phyloP scores from a whole-genome alignment of 2,888 invertebrate species.

The Acholoe squamosa region DNA sequence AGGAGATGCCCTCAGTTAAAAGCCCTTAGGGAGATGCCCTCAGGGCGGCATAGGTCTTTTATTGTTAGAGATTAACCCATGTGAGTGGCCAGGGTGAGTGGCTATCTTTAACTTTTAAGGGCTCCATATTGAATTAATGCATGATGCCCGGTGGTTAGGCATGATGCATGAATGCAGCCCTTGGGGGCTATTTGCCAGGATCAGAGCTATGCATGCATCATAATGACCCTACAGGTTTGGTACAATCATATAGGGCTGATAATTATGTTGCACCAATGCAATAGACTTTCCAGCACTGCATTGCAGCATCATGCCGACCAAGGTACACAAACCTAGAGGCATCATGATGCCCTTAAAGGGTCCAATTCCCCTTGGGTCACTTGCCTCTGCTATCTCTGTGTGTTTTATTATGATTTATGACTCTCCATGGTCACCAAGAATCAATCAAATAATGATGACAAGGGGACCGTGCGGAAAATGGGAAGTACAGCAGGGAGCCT shows the following conservation, averaged over 20 bases:
- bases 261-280: too few species aligned
- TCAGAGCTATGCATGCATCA: too few species aligned
- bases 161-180: too few species aligned
- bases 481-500: not conserved
- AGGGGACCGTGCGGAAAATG: not conserved
- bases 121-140: too few species aligned
- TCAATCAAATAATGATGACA: not conserved
- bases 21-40: slow-evolving; percentile 4
- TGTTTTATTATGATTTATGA: slow-evolving; percentile 8
- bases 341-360: not conserved
- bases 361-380: not conserved
- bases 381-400: not conserved
- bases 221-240: too few species aligned
- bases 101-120: too few species aligned
- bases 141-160: too few species aligned
- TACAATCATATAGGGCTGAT: too few species aligned
- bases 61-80: not conserved
- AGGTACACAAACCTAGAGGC: not conserved
- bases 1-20: not conserved
- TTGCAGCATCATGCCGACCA: too few species aligned
- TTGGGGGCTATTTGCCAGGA: too few species aligned
- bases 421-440: not conserved
- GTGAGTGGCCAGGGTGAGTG: too few species aligned
- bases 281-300: too few species aligned
- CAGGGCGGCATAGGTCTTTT: not conserved